These are phyloP conservation scores for Napeogenes sylphis DNA, from an alignment of 2,888 invertebrate genomes.

Conservation along the genomic window DNA sequence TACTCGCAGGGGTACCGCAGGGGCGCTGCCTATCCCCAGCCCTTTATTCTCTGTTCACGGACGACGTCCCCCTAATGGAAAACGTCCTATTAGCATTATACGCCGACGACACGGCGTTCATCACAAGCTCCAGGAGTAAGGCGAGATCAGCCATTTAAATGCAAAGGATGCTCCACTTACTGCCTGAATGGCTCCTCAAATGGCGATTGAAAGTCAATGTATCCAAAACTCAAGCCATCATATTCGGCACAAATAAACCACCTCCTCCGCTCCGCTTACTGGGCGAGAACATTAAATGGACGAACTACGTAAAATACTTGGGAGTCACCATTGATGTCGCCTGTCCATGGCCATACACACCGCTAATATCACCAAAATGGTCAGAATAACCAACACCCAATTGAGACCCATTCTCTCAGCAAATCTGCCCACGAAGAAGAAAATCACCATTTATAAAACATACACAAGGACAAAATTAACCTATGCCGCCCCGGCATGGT, in stretches of 20 bases:
- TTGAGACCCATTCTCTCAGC: neutral
- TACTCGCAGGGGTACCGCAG: slow-evolving; percentile 26
- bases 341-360: slow-evolving; percentile 3
- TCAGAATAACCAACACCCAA: neutral
- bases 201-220: slow-evolving; percentile 23
- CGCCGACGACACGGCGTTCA: slow-evolving; percentile 17
- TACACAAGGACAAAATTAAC: too few relatives aligned
- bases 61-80: slow-evolving; percentile 21
- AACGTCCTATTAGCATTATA: slow-evolving; percentile 17
- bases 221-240: slow-evolving; percentile 16
- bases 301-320: neutral
- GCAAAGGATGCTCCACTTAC: slow-evolving; percentile 8
- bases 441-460: too few relatives aligned
- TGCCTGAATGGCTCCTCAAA: slow-evolving; percentile 10
- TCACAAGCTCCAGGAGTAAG: slow-evolving; percentile 5
- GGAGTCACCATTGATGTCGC: neutral
- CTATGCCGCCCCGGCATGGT: too few relatives aligned
- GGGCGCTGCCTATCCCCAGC: slow-evolving; percentile 30
- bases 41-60: slow-evolving; percentile 22
- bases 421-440: neutral
- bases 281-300: neutral
- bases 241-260: neutral
- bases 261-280: neutral
- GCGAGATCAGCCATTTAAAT: neutral
- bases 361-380: neutral